Conservation (phyloP, 2,888 invertebrate genomes). For the Eristalinus sepulchralis region DNA sequence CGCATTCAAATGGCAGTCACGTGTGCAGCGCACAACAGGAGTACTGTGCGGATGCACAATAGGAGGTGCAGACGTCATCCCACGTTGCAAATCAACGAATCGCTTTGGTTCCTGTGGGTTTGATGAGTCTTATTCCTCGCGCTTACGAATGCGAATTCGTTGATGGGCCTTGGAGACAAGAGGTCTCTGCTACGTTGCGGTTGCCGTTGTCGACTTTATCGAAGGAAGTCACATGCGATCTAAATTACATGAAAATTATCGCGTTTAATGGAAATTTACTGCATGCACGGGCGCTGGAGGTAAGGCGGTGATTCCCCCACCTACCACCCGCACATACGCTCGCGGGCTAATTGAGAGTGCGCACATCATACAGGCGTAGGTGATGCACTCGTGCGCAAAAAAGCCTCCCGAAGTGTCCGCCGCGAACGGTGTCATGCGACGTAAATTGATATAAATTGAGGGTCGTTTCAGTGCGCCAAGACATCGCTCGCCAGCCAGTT, state of each 20-base stretch:
- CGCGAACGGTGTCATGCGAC: conserved; percentile 58
- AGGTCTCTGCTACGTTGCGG: conserved; percentile 9
- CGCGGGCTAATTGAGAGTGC: conserved; percentile 29
- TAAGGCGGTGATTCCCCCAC: conserved; percentile 9
- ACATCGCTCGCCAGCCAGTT: background rate
- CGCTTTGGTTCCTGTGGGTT: conserved; percentile 32
- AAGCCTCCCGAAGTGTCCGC: conserved; percentile 17
- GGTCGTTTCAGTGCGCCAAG: conserved; percentile 44
- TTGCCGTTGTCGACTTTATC: conserved; percentile 34
- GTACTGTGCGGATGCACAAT: conserved; percentile 34
- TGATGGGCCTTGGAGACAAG: conserved; percentile 56
- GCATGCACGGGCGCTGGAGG: conserved; percentile 19
- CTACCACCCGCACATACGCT: background rate
- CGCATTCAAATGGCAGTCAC: conserved; percentile 61
- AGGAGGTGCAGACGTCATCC: conserved; percentile 9
- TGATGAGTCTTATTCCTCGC: conserved; percentile 21
- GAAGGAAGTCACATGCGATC: conserved; percentile 68
- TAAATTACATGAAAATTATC: conserved; percentile 59
- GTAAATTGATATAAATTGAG: conserved; percentile 68
- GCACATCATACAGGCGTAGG: conserved; percentile 40
- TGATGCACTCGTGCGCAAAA: conserved; percentile 37
- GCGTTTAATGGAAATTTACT: conserved; percentile 65
- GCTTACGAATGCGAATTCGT: background rate
- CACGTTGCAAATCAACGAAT: conserved; percentile 29
- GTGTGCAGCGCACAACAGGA: conserved; percentile 37